phyloP scores from a whole-genome alignment of 53 echinoderm and acorn worm species.

The Holothuria scabra region DNA sequence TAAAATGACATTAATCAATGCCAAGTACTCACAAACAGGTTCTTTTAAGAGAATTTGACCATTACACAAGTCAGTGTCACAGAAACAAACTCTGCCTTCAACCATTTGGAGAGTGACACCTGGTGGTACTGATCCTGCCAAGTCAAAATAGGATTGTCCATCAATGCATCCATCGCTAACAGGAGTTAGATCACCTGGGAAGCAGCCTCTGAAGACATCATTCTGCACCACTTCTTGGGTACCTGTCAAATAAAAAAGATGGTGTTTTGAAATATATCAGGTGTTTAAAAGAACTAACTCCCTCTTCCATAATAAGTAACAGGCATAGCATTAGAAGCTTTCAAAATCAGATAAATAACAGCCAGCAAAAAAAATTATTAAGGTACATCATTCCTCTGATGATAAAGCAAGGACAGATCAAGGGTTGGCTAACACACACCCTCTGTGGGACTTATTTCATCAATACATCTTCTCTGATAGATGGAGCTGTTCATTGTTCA shows the following conservation, averaged over 20 bases:
- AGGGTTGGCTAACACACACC: too few species aligned
- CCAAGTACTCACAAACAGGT: not conserved
- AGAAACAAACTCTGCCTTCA: not conserved
- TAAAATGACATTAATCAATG: too few species aligned
- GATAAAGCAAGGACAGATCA: too few species aligned
- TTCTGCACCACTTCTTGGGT: not conserved
- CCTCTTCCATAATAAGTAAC: too few species aligned
- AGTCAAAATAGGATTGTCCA: conserved; percentile 6
- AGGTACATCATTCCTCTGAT: too few species aligned
- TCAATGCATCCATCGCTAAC: conserved; percentile 5
- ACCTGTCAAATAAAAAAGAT: not conserved
- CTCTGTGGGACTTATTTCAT: too few species aligned
- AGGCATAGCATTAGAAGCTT: too few species aligned
- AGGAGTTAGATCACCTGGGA: not conserved
- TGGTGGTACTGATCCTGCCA: conserved; percentile 10
- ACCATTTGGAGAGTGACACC: not conserved
- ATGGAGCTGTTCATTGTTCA: too few species aligned
- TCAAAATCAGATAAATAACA: too few species aligned
- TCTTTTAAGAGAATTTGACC: not conserved
- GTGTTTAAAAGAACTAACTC: not conserved
- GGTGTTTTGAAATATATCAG: not conserved
- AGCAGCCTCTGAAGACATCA: conserved; percentile 28
- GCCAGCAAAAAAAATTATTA: too few species aligned
- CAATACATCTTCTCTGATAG: too few species aligned
- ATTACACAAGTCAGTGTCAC: not conserved